Evolutionary conservation across 2,797 vertebrate genomes (phyloP).

Genomic region (Chaunax sp.): DNA sequence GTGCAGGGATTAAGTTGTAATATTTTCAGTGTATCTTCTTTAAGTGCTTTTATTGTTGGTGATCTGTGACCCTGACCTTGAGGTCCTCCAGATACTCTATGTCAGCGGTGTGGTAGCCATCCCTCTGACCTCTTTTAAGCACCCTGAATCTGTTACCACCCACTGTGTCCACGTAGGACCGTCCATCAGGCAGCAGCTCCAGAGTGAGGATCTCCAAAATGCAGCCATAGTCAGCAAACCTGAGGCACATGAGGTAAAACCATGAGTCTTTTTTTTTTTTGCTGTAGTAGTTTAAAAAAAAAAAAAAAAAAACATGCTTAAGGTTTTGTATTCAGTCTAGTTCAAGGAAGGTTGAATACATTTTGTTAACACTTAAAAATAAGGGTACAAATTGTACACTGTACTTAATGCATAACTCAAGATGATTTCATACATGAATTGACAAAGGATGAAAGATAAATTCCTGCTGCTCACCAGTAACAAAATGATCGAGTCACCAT

Average conservation of each 20-base stretch:
- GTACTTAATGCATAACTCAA: too few species aligned
- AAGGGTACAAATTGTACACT: too few species aligned
- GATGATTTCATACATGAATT: too few species aligned
- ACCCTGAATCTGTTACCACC: conserved; percentile 89
- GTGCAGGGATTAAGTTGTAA: background rate
- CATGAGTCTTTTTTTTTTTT: too few species aligned
- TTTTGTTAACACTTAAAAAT: too few species aligned
- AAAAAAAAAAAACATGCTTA: background rate
- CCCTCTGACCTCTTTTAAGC: conserved; percentile 86
- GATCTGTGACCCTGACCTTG: conserved; percentile 78
- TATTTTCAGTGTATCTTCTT: background rate
- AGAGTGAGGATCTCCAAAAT: conserved; percentile 88
- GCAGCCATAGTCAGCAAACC: conserved; percentile 92
- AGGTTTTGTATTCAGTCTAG: background rate
- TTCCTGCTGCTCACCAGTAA: too few species aligned
- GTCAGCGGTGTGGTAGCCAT: conserved; percentile 92
- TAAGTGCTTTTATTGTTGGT: background rate
- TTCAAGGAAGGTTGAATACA: background rate
- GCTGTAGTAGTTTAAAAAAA: background rate
- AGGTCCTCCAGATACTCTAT: conserved; percentile 90
- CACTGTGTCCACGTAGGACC: conserved; percentile 89
- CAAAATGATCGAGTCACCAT: too few species aligned
- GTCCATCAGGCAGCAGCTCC: conserved; percentile 87
- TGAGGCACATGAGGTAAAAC: conserved; percentile 47
- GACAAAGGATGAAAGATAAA: too few species aligned